Conservation (phyloP, 2,113 vertebrate species). For the Vidua chalybeata region DNA sequence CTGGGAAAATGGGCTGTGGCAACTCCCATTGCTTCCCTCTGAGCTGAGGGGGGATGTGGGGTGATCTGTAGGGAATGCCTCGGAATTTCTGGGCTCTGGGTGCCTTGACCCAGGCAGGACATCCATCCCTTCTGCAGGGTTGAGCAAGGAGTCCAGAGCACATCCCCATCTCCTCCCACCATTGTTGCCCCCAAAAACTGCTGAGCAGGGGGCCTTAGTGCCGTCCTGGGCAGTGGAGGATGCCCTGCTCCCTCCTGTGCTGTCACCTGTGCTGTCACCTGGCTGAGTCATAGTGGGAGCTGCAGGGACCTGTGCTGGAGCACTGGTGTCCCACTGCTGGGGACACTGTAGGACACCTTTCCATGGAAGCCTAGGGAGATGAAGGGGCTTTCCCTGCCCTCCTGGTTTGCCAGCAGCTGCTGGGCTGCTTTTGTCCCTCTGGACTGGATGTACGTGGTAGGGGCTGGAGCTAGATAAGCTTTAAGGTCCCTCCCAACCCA, state of each 20-base stretch:
- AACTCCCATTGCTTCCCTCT: not conserved
- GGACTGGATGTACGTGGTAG: no score
- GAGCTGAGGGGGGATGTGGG: no score
- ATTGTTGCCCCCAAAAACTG: rapidly evolving
- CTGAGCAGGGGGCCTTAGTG: not conserved
- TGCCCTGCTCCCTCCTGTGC: rapidly evolving
- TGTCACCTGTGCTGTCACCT: not conserved
- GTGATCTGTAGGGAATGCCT: not conserved
- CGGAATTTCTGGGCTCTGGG: not conserved
- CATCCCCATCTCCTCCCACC: not conserved
- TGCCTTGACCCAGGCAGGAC: not conserved
- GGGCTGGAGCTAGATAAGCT: not conserved
- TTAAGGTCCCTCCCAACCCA: not conserved
- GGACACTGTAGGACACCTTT: not conserved
- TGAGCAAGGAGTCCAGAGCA: not conserved
- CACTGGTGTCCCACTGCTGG: not conserved
- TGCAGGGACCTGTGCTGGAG: not conserved
- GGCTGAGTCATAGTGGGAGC: not conserved
- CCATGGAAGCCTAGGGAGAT: not conserved
- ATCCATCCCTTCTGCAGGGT: not conserved
- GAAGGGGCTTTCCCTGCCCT: not conserved
- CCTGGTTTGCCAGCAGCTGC: not conserved
- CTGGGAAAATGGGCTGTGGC: not conserved
- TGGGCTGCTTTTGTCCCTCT: not conserved
- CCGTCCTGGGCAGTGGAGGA: not conserved